Evolutionary conservation across 2,888 invertebrate genomes (phyloP).

Genomic region (Eucera pruinosa): DNA sequence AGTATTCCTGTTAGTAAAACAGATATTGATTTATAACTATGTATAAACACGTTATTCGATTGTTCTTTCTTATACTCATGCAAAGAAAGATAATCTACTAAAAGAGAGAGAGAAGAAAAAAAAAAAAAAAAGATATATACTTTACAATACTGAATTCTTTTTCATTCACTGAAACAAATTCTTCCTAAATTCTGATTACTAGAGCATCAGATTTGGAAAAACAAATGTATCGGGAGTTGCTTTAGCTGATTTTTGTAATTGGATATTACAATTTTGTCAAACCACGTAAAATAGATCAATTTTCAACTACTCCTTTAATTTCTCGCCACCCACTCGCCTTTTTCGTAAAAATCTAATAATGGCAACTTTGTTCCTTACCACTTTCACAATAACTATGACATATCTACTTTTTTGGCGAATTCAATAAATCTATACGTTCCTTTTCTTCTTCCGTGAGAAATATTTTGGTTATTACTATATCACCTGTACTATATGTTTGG

Average conservation of each 20-base stretch:
- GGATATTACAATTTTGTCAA: constrained; percentile 47
- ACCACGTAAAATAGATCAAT: constrained; percentile 62
- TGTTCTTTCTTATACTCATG: constrained; percentile 64
- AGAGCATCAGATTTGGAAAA: constrained; percentile 63
- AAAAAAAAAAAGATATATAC: no score
- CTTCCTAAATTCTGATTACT: constrained; percentile 64
- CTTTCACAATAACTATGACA: constrained; percentile 56
- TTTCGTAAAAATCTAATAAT: constrained; percentile 68
- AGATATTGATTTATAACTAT: constrained; percentile 33
- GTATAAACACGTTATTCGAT: constrained; percentile 48
- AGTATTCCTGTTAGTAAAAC: constrained; percentile 41
- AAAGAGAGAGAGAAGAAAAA: constrained; percentile 26
- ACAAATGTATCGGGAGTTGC: constrained; percentile 29
- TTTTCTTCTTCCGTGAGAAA: constrained; percentile 87
- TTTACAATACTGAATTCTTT: constrained; percentile 43
- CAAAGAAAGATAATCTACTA: constrained; percentile 67
- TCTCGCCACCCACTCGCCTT: constrained; percentile 26
- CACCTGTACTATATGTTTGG: constrained; percentile 96
- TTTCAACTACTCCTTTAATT: constrained; percentile 48
- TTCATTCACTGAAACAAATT: constrained; percentile 20
- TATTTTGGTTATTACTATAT: constrained; percentile 95
- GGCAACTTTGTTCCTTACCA: constrained; percentile 67
- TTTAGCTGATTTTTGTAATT: constrained; percentile 7
- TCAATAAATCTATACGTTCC: constrained; percentile 86
- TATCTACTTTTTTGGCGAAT: constrained; percentile 85